These are phyloP conservation scores for Sminthurides aquaticus DNA, from an alignment of 2,888 invertebrate genomes.

Conservation along the genomic window DNA sequence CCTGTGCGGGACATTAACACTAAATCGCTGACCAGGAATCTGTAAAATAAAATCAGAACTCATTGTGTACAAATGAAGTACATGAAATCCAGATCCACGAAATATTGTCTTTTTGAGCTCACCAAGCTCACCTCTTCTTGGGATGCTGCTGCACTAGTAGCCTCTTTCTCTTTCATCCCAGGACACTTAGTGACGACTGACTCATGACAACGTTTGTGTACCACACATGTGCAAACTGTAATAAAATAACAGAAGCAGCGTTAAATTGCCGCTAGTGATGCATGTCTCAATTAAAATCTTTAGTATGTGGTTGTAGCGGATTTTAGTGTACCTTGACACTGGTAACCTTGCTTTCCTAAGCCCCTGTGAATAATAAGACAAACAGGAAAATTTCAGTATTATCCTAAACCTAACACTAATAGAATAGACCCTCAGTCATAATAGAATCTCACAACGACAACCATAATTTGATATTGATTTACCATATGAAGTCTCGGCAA, in stretches of 20 bases:
- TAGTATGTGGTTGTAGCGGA: too few relatives aligned
- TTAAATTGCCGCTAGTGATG: background rate
- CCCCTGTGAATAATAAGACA: slow-evolving; percentile 62
- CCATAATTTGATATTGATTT: slow-evolving; percentile 46
- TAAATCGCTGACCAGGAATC: slow-evolving; percentile 73
- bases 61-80: background rate
- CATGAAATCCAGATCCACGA: too few relatives aligned
- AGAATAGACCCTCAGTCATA: slow-evolving; percentile 16
- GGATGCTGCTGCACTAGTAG: slow-evolving; percentile 11
- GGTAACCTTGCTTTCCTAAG: slow-evolving; percentile 93
- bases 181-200: slow-evolving; percentile 98
- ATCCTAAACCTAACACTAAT: slow-evolving; percentile 2
- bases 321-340: slow-evolving; percentile 90
- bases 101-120: too few relatives aligned
- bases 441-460: slow-evolving; percentile 21
- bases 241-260: slow-evolving; percentile 8
- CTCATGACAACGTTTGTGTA: slow-evolving; percentile 97
- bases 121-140: slow-evolving; percentile 19
- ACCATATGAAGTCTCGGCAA: slow-evolving; percentile 99
- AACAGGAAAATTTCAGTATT: slow-evolving; percentile 2
- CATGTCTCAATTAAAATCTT: too few relatives aligned
- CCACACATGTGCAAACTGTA: slow-evolving; percentile 95
- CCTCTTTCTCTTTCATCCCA: slow-evolving; percentile 70
- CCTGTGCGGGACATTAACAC: slow-evolving; percentile 96
- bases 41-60: slow-evolving; percentile 22